Base-by-base conservation (phyloP, 2,113 vertebrate genomes). In the Rousettus leschenaultii region DNA sequence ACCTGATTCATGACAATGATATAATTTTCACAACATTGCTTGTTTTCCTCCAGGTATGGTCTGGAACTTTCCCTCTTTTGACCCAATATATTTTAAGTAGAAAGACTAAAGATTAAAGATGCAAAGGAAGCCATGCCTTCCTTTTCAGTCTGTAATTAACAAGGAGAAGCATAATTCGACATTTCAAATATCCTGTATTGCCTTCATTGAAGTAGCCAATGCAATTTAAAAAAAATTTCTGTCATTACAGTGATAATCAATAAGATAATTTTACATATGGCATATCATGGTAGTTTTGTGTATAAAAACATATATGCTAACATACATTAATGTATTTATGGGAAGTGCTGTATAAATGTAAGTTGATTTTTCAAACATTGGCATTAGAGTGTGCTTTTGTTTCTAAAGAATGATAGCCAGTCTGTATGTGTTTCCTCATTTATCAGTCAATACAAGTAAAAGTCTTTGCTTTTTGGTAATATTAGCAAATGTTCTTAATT, bases 401-500 rank as follows among this genome's bases (percentile, higher is more conserved):
- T 91, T 57, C 21, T 86, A 74, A 86, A 53, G 65, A 90, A 80
- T 82, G 21, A 57, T 9, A 51, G 18, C 10, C 26, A 86, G 26
- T 61, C 45, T 84, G 2, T 0, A n/a, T 59, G 12, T 51, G 7
- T 4, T 90, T 86, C 22, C 26, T 77, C 12, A 9, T 90, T 92
- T 70, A 51, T 53, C 35, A 33, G n/a, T 1, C 65, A 93, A 93
- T 66, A 26, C 19, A 77, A 61, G 28, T 21, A 40, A 61, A 70
- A 87, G 9, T 51, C 10, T 66, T 70, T 73, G 38, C 18, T 95
- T 84, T 85, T 33, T 80, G 16, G 26, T 63, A 65, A 71, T 66
- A 88, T 73, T 65, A 84, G 68, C 70, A 89, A 90, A 65, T 51
- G 59, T 84, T 83, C 83, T n/a, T 83, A n/a, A 63, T 45, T 93